Conservation (phyloP, 2,888 invertebrate species). For the Sclerodermus sp. region DNA sequence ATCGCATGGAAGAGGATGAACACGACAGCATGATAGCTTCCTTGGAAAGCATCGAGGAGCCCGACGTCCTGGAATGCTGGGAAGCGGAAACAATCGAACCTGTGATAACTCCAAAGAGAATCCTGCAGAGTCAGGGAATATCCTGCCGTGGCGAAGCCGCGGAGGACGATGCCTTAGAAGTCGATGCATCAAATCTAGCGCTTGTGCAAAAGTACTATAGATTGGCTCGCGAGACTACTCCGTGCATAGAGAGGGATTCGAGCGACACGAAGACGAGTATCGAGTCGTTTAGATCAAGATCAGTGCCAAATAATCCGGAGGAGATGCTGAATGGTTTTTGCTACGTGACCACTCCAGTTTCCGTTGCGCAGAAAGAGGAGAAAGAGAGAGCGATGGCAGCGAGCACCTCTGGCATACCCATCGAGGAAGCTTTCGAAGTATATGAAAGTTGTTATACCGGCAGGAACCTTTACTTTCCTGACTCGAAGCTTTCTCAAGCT, state of each 20-base stretch:
- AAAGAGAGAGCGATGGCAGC: conserved; percentile 2
- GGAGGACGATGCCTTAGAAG: conserved; percentile 28
- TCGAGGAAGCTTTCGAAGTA: conserved; percentile 52
- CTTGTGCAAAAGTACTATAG: conserved; percentile 50
- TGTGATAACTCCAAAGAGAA: conserved; percentile 35
- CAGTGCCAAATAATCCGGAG: conserved; percentile 38
- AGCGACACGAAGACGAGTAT: conserved; percentile 11
- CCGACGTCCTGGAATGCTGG: conserved; percentile 60
- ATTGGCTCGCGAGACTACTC: conserved; percentile 40
- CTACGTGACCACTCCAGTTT: conserved; percentile 20
- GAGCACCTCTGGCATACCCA: conserved; percentile 20
- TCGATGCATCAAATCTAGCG: conserved; percentile 35
- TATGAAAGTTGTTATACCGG: conserved; percentile 50
- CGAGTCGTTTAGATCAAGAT: conserved; percentile 14
- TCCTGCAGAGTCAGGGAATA: conserved; percentile 25
- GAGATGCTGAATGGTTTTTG: conserved; percentile 30
- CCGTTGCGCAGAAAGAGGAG: conserved; percentile 14
- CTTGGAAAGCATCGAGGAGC: conserved; percentile 51
- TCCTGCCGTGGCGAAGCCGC: conserved; percentile 32
- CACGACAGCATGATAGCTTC: conserved; percentile 24
- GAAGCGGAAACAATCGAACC: conserved; percentile 53
- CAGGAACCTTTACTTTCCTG: conserved; percentile 24
- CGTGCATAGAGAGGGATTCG: conserved; percentile 30
- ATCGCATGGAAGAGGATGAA: conserved; percentile 24
- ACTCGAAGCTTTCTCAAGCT: conserved; percentile 26